These are phyloP conservation scores for Norana najaformis DNA, from an alignment of 2,888 invertebrate species.

Conservation along the genomic window DNA sequence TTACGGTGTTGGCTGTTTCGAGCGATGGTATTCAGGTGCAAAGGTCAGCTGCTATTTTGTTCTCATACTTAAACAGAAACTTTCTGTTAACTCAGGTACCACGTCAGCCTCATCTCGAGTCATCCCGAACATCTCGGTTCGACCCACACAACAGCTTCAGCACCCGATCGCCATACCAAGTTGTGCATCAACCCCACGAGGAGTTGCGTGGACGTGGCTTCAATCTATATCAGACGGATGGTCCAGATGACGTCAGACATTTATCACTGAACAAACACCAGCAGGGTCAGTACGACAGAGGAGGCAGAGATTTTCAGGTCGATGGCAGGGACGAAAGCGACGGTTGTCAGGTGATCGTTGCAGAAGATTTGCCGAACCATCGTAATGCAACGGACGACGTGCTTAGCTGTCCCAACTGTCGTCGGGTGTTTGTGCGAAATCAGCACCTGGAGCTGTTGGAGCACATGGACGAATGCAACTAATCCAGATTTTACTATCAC, in stretches of 20 bases:
- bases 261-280: not conserved
- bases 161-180: not conserved
- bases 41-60: not conserved
- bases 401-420: constrained; percentile 21
- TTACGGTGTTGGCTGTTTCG: too few species aligned
- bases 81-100: not conserved
- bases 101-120: too few species aligned
- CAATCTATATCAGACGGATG: not conserved
- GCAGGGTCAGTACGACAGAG: not conserved
- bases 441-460: not conserved
- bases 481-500: not conserved
- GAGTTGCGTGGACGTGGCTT: not conserved
- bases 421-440: not conserved
- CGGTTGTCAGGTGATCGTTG: not conserved
- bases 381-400: not conserved
- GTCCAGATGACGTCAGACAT: not conserved
- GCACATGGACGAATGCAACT: constrained; percentile 18
- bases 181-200: not conserved
- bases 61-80: not conserved
- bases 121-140: not conserved
- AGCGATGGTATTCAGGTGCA: too few species aligned
- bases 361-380: not conserved
- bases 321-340: not conserved
- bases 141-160: not conserved
- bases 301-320: not conserved